These are phyloP conservation scores for Drosophila birchii DNA, from an alignment of 2,888 invertebrate species.

Conservation along the genomic window DNA sequence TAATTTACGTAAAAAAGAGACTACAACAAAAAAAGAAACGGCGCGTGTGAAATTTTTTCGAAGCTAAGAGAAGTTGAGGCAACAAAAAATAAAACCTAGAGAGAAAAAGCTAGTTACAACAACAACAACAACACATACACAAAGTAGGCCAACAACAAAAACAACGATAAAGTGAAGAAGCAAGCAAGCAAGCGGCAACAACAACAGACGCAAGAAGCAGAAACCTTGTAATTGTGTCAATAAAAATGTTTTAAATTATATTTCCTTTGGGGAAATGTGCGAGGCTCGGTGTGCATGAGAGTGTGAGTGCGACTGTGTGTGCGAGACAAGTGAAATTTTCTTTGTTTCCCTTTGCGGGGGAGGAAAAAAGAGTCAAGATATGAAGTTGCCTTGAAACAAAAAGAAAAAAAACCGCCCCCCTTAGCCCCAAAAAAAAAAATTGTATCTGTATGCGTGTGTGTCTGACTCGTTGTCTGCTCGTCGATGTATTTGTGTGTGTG, in stretches of 20 bases:
- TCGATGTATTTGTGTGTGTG: slow-evolving; percentile 21
- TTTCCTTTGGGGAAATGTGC: slow-evolving; percentile 48
- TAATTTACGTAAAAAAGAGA: slow-evolving; percentile 71
- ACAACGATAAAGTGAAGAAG: slow-evolving; percentile 48
- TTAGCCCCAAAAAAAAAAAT: slow-evolving; percentile 6
- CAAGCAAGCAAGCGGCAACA: slow-evolving; percentile 48
- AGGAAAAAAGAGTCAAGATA: slow-evolving; percentile 58
- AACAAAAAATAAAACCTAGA: slow-evolving; percentile 45
- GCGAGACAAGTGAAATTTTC: slow-evolving; percentile 74
- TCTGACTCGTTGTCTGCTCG: slow-evolving; percentile 37
- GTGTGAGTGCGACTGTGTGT: slow-evolving; percentile 33
- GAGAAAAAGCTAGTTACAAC: slow-evolving; percentile 32
- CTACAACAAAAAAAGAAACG: slow-evolving; percentile 56
- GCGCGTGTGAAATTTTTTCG: slow-evolving; percentile 77
- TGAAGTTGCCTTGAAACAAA: slow-evolving; percentile 68
- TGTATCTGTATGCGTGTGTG: slow-evolving; percentile 25
- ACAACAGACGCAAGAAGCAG: slow-evolving; percentile 41
- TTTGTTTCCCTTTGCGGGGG: slow-evolving; percentile 67
- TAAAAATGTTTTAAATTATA: slow-evolving; percentile 68
- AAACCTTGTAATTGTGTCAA: slow-evolving; percentile 58
- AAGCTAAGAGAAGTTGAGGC: slow-evolving; percentile 56
- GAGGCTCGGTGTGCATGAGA: slow-evolving; percentile 13
- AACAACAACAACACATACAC: slow-evolving; percentile 70
- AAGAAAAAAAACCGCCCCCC: slow-evolving; percentile 42
- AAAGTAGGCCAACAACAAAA: slow-evolving; percentile 82